Percentiles rank a stretch among this genome's conserved stretches.
These are phyloP conservation scores for Gryllus bimaculatus DNA, from an alignment of 1,140 invertebrate species.

Conservation along the genomic window DNA sequence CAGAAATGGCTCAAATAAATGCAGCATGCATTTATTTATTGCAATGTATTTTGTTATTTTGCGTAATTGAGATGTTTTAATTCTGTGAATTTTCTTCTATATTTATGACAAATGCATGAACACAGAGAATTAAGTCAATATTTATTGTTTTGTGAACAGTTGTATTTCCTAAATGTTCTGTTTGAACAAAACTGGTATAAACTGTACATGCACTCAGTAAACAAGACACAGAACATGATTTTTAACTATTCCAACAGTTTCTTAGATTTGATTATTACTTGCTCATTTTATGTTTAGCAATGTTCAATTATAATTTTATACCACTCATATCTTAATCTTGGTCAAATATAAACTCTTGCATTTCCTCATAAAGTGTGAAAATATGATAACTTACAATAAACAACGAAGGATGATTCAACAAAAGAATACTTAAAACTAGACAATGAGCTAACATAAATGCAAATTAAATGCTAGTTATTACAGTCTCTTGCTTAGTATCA, in stretches of 20 bases:
- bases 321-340: background rate
- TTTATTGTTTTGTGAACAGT: too few species aligned
- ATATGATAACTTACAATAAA: background rate
- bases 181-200: background rate
- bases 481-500: background rate
- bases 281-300: too few species aligned
- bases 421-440: background rate
- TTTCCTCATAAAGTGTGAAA: background rate
- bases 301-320: background rate
- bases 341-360: background rate
- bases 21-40: too few species aligned
- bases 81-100: too few species aligned
- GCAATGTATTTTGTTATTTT: too few species aligned
- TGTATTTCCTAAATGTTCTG: background rate
- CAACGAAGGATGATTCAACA: background rate
- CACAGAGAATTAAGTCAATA: too few species aligned
- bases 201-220: background rate
- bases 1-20: too few species aligned
- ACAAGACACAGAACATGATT: background rate
- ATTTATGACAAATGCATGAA: too few species aligned
- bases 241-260: background rate
- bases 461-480: slow-evolving; percentile 6
- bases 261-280: background rate
- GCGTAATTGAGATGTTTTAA: too few species aligned
- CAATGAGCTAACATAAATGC: background rate